Percentiles rank a stretch among this genome's conserved stretches.
phyloP scores from a whole-genome alignment of 2,797 vertebrate species.

The Oryzias sinensis region DNA sequence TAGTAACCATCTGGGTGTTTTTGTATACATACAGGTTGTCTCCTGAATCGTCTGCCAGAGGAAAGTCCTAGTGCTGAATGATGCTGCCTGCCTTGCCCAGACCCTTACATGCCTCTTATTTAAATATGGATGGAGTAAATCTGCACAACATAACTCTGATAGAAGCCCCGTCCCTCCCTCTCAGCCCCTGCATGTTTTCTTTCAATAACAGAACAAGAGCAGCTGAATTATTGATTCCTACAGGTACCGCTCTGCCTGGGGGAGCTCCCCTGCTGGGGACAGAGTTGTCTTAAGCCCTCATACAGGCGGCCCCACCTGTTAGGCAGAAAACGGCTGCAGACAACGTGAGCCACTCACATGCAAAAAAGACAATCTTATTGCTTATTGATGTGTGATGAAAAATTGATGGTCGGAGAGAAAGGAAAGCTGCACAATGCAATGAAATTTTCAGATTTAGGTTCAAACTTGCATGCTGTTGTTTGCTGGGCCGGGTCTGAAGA shows the following conservation, averaged over 20 bases:
- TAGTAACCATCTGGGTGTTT: too few relatives aligned
- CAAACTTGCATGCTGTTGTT: conserved; percentile 19
- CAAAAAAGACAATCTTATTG: conserved; percentile 53
- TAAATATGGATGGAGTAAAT: conserved; percentile 74
- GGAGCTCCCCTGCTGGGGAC: conserved; percentile 25
- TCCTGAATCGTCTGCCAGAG: too few relatives aligned
- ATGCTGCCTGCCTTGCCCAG: too few relatives aligned
- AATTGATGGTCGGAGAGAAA: conserved; percentile 62
- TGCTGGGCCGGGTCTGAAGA: conserved; percentile 33
- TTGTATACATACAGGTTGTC: too few relatives aligned
- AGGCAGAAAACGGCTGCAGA: background rate
- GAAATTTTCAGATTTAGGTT: conserved; percentile 54
- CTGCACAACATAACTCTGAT: conserved; percentile 53
- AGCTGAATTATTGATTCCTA: conserved; percentile 74
- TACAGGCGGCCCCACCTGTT: conserved; percentile 16
- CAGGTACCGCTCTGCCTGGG: conserved; percentile 50
- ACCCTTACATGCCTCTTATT: conserved; percentile 9
- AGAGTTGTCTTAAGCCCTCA: conserved; percentile 18
- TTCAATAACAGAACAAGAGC: conserved; percentile 64
- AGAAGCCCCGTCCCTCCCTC: conserved; percentile 9
- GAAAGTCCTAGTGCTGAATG: too few relatives aligned
- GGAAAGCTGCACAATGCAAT: conserved; percentile 48
- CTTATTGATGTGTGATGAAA: conserved; percentile 75
- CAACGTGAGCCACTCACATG: conserved; percentile 5
- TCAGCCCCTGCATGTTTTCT: conserved; percentile 23